Evolutionary conservation across 1,140 invertebrate species (phyloP).

Genomic region (Temnothorax curvispinosus): DNA sequence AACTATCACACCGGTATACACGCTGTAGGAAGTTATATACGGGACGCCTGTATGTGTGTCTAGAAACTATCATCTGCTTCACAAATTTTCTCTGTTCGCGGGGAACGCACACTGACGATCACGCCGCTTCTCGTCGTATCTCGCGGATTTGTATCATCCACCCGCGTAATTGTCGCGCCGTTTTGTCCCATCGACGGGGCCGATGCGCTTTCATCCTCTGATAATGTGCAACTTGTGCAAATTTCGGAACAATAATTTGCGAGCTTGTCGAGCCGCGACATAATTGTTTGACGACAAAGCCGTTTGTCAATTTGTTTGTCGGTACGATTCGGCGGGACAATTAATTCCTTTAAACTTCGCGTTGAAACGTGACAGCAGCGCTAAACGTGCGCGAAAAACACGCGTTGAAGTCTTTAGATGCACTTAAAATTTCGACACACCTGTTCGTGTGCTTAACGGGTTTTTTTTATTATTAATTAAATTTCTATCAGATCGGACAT

Average conservation of each 20-base stretch:
- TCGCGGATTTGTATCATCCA: slow-evolving; percentile 9
- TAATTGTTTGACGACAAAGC: background rate
- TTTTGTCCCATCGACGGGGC: background rate
- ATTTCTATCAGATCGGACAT: background rate
- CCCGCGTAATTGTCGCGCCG: background rate
- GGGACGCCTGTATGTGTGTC: slow-evolving; percentile 75
- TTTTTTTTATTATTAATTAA: slow-evolving; percentile 19
- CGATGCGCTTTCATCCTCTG: slow-evolving; percentile 40
- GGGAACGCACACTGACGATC: slow-evolving; percentile 9
- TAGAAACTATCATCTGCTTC: slow-evolving; percentile 56
- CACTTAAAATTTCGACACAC: background rate
- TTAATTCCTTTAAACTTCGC: background rate
- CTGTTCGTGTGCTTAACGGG: background rate
- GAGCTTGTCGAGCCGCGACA: background rate
- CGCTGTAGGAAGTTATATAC: slow-evolving; percentile 64
- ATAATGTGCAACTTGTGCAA: slow-evolving; percentile 22
- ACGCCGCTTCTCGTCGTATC: slow-evolving; percentile 50
- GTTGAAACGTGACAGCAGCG: background rate
- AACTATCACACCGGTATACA: slow-evolving; percentile 66
- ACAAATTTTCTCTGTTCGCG: slow-evolving; percentile 60
- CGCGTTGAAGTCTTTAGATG: background rate
- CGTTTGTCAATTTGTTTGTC: background rate
- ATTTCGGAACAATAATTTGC: slow-evolving; percentile 25
- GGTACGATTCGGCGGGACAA: background rate
- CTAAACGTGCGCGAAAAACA: background rate